Evolutionary conservation across 2,797 vertebrate species (phyloP).

Genomic region (Trachurus trachurus): DNA sequence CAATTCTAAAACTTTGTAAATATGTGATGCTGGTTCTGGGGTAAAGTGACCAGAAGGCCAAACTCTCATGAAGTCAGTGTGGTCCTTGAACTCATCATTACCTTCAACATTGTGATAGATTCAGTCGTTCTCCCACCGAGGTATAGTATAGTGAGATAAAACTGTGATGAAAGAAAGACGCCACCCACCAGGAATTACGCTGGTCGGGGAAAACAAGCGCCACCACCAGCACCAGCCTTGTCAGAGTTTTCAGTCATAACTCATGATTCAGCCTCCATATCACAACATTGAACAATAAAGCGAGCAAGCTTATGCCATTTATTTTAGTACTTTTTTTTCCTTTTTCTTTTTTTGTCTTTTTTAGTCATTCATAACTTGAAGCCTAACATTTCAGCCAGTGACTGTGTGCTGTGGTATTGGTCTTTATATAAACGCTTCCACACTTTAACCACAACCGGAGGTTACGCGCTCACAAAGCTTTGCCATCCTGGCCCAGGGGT

Average conservation of each 20-base stretch:
- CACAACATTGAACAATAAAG: slow-evolving; percentile 4
- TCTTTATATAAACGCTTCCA: slow-evolving; percentile 62
- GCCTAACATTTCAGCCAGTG: slow-evolving; percentile 62
- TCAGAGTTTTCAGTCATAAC: not conserved
- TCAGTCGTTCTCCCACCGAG: slow-evolving; percentile 15
- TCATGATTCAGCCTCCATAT: slow-evolving; percentile 45
- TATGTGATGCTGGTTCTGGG: not conserved
- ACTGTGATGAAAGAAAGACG: slow-evolving; percentile 37
- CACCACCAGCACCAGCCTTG: slow-evolving; percentile 52
- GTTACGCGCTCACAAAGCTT: slow-evolving; percentile 37
- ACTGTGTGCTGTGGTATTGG: slow-evolving; percentile 67
- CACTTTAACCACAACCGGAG: slow-evolving; percentile 32
- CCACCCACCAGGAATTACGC: slow-evolving; percentile 36
- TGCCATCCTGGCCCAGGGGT: slow-evolving; percentile 40
- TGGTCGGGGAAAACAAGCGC: slow-evolving; percentile 31
- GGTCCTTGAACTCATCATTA: not conserved
- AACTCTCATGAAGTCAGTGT: slow-evolving; percentile 45
- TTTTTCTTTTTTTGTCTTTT: slow-evolving; percentile 11
- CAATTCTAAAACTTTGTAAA: not conserved
- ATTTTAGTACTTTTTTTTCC: slow-evolving; percentile 12
- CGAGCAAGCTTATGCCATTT: slow-evolving; percentile 10
- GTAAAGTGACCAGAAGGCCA: not conserved
- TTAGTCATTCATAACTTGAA: slow-evolving; percentile 36
- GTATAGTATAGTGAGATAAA: not conserved
- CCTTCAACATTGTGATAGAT: slow-evolving; percentile 8